Conservation (phyloP, 1,140 invertebrate species). For the Bombus huntii region DNA sequence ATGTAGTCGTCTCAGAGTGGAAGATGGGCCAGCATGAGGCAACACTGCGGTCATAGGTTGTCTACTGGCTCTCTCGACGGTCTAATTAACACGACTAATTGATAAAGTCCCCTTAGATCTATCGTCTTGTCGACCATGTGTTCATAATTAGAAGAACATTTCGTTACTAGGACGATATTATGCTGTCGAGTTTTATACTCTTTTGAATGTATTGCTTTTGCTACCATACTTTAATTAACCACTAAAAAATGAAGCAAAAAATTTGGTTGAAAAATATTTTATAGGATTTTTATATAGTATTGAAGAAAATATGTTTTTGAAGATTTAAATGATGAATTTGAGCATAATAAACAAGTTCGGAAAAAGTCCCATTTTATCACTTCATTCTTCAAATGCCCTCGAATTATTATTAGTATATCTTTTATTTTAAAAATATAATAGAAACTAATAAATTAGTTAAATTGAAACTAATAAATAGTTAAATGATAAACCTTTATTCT, state of each 20-base stretch:
- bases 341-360: neutral
- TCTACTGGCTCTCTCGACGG: slow-evolving; percentile 52
- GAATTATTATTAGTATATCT: too few species aligned
- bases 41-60: slow-evolving; percentile 57
- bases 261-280: neutral
- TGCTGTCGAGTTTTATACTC: neutral
- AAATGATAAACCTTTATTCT: neutral
- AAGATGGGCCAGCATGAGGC: slow-evolving; percentile 56
- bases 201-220: neutral
- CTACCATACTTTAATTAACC: neutral
- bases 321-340: neutral
- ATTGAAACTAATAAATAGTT: too few species aligned
- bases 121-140: slow-evolving; percentile 50
- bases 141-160: slow-evolving; percentile 57
- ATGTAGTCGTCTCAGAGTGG: slow-evolving; percentile 48
- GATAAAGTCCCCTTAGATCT: slow-evolving; percentile 62
- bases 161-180: slow-evolving; percentile 6
- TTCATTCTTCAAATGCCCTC: too few species aligned
- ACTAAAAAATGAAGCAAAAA: neutral
- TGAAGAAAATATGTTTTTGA: neutral
- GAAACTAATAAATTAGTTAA: neutral
- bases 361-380: neutral
- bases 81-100: slow-evolving; percentile 68
- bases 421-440: neutral
- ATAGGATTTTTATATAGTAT: neutral